phyloP scores from a whole-genome alignment of 1,140 invertebrate genomes.

The Magallana gigas region DNA sequence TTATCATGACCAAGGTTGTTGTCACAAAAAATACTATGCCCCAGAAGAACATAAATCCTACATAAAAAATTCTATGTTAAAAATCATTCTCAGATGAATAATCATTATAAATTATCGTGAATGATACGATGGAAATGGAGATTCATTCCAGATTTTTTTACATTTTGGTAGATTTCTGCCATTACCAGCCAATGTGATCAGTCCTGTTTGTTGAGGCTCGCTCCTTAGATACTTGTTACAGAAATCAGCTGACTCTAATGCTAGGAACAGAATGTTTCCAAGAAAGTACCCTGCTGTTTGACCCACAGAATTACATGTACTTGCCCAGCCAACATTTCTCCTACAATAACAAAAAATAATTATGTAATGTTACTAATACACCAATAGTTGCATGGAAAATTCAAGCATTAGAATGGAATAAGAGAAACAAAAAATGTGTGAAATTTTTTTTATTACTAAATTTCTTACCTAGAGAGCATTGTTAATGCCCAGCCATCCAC shows the following conservation, averaged over 20 bases:
- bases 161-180: neutral
- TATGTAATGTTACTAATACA: no score
- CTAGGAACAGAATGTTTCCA: conserved; percentile 98
- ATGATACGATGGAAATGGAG: no score
- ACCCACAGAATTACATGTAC: conserved; percentile 98
- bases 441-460: neutral
- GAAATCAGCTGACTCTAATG: conserved; percentile 97
- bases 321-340: conserved; percentile 98
- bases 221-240: conserved; percentile 94
- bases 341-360: conserved; percentile 79
- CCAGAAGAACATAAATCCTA: conserved; percentile 97
- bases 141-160: no score
- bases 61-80: conserved; percentile 57
- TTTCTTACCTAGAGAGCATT: conserved; percentile 92
- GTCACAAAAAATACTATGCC: conserved; percentile 93
- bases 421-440: neutral
- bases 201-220: conserved; percentile 84
- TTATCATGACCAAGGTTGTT: conserved; percentile 92
- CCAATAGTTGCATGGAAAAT: no score
- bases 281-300: conserved; percentile 99
- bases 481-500: conserved; percentile 99
- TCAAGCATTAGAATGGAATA: neutral
- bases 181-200: conserved; percentile 92
- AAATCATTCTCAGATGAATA: no score
- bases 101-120: no score